Conservation (phyloP, 1,140 invertebrate genomes). For the Papilio polytes region DNA sequence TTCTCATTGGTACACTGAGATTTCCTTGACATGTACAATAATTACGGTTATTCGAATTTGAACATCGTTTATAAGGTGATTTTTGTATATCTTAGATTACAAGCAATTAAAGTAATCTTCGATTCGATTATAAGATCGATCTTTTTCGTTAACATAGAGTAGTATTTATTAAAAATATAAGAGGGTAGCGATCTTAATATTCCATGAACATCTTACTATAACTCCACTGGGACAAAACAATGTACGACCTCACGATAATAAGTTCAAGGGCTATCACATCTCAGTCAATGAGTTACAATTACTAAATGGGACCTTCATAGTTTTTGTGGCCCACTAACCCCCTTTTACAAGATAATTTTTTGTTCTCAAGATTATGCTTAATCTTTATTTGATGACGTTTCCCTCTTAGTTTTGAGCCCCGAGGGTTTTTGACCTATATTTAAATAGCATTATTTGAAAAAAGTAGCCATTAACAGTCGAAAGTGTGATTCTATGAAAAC, state of each 20-base stretch:
- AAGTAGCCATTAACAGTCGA: neutral
- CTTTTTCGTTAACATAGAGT: no score
- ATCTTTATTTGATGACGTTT: constrained; percentile 40
- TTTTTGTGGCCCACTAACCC: constrained; percentile 75
- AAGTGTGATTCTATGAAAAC: neutral
- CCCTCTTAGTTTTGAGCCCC: neutral
- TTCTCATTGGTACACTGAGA: neutral
- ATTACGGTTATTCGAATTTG: neutral
- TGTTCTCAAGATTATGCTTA: constrained; percentile 22
- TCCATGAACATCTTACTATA: no score
- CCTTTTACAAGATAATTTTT: constrained; percentile 47
- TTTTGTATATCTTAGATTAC: no score
- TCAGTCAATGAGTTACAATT: constrained; percentile 66
- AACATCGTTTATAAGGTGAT: no score
- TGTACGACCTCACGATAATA: constrained; percentile 47
- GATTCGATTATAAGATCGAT: no score
- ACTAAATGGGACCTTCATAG: constrained; percentile 54
- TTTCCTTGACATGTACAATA: neutral
- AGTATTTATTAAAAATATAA: no score
- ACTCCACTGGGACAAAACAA: neutral
- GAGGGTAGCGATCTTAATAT: no score
- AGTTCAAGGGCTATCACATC: constrained; percentile 67
- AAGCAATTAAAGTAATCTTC: no score
- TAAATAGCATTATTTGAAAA: constrained; percentile 18
- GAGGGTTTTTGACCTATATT: constrained; percentile 27